Evolutionary conservation across 2,113 vertebrate species (phyloP).

Genomic region (Tragelaphus buxtoni): DNA sequence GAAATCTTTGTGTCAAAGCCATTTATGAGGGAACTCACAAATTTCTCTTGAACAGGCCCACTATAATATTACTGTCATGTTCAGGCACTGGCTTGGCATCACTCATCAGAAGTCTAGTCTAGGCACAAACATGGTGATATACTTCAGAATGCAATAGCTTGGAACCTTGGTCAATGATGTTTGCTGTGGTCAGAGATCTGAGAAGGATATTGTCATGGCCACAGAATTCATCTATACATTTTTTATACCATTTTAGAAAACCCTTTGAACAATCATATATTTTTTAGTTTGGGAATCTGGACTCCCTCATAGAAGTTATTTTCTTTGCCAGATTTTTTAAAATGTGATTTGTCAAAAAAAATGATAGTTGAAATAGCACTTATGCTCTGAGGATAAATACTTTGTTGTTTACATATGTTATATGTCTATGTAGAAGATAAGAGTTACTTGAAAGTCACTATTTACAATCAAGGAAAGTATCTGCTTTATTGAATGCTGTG

Average conservation of each 20-base stretch:
- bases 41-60: background rate
- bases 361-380: background rate
- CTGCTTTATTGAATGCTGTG: background rate
- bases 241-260: background rate
- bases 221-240: background rate
- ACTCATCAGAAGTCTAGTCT: background rate
- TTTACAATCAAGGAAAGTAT: background rate
- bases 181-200: background rate
- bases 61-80: background rate
- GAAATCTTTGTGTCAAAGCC: background rate
- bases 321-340: background rate
- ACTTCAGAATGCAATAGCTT: background rate
- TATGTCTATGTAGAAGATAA: background rate
- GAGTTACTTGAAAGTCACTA: background rate
- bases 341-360: background rate
- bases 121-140: background rate
- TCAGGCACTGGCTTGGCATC: background rate
- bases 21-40: background rate
- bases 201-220: background rate
- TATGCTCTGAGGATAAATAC: background rate
- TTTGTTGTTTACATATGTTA: background rate
- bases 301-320: background rate
- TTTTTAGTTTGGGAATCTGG: background rate
- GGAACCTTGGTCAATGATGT: background rate
- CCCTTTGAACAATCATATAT: background rate